phyloP scores from a whole-genome alignment of 2,888 invertebrate species.

The Sympetrum striolatum region DNA sequence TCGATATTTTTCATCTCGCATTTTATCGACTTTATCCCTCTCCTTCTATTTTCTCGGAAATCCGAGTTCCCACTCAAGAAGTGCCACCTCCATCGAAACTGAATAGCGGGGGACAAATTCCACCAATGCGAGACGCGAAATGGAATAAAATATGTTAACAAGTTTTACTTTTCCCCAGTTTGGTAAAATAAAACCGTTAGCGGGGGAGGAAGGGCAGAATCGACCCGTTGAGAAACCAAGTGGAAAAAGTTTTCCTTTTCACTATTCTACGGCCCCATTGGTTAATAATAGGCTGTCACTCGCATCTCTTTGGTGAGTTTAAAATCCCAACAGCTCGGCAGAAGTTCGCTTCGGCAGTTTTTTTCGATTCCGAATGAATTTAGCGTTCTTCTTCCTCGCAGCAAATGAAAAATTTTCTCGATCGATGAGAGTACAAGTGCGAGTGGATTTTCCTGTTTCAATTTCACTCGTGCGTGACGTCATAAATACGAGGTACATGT shows the following conservation, averaged over 20 bases:
- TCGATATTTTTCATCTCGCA: neutral
- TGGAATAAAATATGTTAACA: constrained; percentile 5
- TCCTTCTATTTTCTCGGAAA: neutral
- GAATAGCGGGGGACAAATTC: neutral
- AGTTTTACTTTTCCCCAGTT: constrained; percentile 18
- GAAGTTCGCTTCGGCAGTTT: neutral
- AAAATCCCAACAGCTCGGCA: neutral
- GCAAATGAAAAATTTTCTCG: neutral
- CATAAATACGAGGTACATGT: too few species aligned
- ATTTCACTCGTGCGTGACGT: too few species aligned
- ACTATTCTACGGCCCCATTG: neutral
- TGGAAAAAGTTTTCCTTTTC: neutral
- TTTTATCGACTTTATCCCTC: neutral
- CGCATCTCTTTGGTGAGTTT: neutral
- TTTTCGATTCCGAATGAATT: neutral
- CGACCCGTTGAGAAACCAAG: neutral
- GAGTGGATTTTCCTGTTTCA: too few species aligned
- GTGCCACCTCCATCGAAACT: neutral
- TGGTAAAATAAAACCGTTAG: constrained; percentile 18
- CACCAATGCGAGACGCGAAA: neutral
- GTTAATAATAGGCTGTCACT: neutral
- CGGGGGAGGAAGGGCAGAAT: neutral
- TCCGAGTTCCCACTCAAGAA: neutral
- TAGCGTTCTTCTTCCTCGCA: neutral
- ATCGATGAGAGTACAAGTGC: neutral